Base-by-base conservation (phyloP, 2,888 invertebrate species). In the Drosophila sordidula region DNA sequence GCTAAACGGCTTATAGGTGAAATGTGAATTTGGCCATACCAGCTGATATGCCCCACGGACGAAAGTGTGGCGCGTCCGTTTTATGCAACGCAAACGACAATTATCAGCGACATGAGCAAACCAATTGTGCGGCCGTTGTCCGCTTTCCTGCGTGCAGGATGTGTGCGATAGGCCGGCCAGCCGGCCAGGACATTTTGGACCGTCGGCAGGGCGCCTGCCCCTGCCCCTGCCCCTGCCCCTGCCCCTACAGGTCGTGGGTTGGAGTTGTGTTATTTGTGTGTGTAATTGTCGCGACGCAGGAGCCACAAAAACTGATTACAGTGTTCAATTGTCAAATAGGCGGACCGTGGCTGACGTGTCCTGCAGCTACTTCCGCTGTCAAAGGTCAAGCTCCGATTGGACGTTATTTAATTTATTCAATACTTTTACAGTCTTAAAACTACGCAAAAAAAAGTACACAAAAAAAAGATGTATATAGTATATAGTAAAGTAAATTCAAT, bases 101-200 rank as follows among this genome's bases (percentile, higher is more conserved):
- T 89, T 89, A 87, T 89, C 83, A 82, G 86, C 65, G 73, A 87
- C 82, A 87, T 87, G 87, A 80, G 78, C 86, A 87, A 87, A 85
- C 86, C 87, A 85, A 87, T 84, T 87, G 72, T 73, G 66, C 52
- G 64, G 62, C 52, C 44, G 67, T 58, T 65, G 62, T 57, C 46
- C 63, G 36, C 51, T 52, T 42, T 62, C 29, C 72, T 36, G 52
- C 51, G 65, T 41, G 58, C 81, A 70, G 84, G 84, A 87, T 77
- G 69, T 66, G 69, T 39, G 51, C 78, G 86, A 83, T 82, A 82
- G 85, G 71, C 75, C 62, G 22, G 50, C 38, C 16, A 41, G 16
- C 34, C 26, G 38, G 41, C 12, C 18, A 22, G 29, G 50, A 50
- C 26, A 44, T 29, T 16, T 52, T 32, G 39, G 32, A 50, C 14